Evolutionary conservation across 2,888 invertebrate species (phyloP), one percentile per base, ranked within the genome.

Genomic region (Andrena marginata): DNA sequence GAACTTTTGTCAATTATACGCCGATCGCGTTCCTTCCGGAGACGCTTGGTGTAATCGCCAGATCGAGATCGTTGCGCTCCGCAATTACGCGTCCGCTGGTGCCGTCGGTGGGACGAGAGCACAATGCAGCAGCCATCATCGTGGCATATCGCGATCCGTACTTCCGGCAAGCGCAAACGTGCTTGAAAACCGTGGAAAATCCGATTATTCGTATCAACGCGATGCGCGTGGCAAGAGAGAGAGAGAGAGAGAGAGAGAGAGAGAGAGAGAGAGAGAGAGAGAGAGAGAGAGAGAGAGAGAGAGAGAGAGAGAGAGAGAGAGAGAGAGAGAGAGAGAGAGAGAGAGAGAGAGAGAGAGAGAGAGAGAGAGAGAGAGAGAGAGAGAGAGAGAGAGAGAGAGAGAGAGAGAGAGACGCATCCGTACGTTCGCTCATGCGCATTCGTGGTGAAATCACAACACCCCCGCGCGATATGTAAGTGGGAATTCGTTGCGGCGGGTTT

Each of bases 121-220:
- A 87, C 80, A 77, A 78, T 81, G 67, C 76, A 67, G 69, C 48
- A 67, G 69, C 48, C 80, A 51, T 80, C 79, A 62, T 62, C 68
- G 33, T 78, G 74, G 83, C 67, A 63, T 70, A 83, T 80, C 77
- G 77, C 67, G 81, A 77, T 68, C 64, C 73, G 64, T 54, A 59
- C 73, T 81, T 85, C 79, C 77, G 85, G 77, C 49, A 59, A 33
- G 73, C 72, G 71, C 69, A 72, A 87, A 76, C 64, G 84, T 35
- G 73, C 72, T 77, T 75, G 87, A 87, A 87, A 87, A 85, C 80
- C 84, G 73, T 77, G 76, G 87, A 85, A 87, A 87, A 87, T 87
- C 84, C 78, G 79, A 87, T 87, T 87, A 87, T 73, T 80, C 85
- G 77, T 75, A 73, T 78, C 80, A 74, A 20, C 59, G 68, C 48